phyloP scores from a whole-genome alignment of 2,888 invertebrate species.

The Tenthredo scrophulariae region DNA sequence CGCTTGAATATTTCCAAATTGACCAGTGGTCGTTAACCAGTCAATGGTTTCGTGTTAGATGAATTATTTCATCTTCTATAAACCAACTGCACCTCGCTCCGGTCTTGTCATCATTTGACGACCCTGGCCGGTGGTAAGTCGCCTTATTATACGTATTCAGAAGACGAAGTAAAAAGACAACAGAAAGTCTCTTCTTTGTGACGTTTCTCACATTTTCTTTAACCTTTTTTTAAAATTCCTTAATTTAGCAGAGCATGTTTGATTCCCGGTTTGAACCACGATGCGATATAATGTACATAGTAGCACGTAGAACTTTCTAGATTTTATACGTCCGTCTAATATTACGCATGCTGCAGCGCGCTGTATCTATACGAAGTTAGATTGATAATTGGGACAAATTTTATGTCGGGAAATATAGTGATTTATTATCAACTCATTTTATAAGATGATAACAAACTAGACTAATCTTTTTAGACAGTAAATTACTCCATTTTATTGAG shows the following conservation, averaged over 20 bases:
- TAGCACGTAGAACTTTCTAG: neutral
- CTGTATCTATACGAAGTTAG: neutral
- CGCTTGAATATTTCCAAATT: slow-evolving; percentile 42
- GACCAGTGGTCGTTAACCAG: slow-evolving; percentile 42
- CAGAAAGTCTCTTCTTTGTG: neutral
- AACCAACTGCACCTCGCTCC: slow-evolving; percentile 45
- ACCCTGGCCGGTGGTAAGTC: slow-evolving; percentile 45
- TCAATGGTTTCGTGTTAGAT: slow-evolving; percentile 35
- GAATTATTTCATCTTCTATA: slow-evolving; percentile 37
- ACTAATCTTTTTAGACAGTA: neutral
- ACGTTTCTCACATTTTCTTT: neutral
- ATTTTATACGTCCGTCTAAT: neutral
- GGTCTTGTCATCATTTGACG: slow-evolving; percentile 52
- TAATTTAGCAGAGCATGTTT: neutral
- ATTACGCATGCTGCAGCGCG: neutral
- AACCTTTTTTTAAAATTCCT: neutral
- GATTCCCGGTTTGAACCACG: neutral
- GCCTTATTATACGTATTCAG: neutral
- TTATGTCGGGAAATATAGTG: neutral
- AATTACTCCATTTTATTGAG: neutral
- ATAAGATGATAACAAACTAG: neutral
- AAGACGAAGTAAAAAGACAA: neutral
- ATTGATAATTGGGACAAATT: neutral
- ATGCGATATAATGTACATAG: neutral
- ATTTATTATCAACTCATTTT: neutral